Percentiles rank a stretch among this genome's conserved stretches.
Evolutionary conservation across 1,140 invertebrate species (phyloP).

Genomic region (Bombus superbus): DNA sequence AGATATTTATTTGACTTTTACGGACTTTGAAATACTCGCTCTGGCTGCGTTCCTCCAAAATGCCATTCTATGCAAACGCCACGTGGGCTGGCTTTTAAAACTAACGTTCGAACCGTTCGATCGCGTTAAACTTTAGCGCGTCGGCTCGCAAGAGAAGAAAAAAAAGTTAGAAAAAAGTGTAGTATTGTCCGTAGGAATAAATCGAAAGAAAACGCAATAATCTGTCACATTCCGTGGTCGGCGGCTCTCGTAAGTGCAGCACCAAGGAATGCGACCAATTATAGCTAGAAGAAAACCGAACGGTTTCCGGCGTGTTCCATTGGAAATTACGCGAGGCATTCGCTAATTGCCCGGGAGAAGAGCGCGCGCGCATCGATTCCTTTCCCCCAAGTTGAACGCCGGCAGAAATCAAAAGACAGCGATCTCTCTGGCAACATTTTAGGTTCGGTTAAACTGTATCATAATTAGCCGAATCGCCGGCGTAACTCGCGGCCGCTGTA

Average conservation of each 20-base stretch:
- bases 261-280: constrained; percentile 39
- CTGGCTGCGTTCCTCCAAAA: no score
- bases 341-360: constrained; percentile 14
- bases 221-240: constrained; percentile 25
- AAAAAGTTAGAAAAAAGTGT: neutral
- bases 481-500: constrained; percentile 3
- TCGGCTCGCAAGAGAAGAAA: no score
- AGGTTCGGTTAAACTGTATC: constrained; percentile 13
- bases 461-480: constrained; percentile 18
- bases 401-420: constrained; percentile 12
- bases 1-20: neutral
- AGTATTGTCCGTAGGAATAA: constrained; percentile 13
- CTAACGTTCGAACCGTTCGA: no score
- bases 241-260: neutral
- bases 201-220: constrained; percentile 32
- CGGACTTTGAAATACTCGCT: neutral
- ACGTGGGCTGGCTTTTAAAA: no score
- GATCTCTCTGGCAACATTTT: neutral
- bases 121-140: no score
- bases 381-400: neutral
- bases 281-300: constrained; percentile 38
- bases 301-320: constrained; percentile 40
- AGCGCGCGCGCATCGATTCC: constrained; percentile 5
- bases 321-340: constrained; percentile 40
- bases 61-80: no score